Conservation (phyloP, 2,888 invertebrate species). For the Phymatocera aterrima region DNA sequence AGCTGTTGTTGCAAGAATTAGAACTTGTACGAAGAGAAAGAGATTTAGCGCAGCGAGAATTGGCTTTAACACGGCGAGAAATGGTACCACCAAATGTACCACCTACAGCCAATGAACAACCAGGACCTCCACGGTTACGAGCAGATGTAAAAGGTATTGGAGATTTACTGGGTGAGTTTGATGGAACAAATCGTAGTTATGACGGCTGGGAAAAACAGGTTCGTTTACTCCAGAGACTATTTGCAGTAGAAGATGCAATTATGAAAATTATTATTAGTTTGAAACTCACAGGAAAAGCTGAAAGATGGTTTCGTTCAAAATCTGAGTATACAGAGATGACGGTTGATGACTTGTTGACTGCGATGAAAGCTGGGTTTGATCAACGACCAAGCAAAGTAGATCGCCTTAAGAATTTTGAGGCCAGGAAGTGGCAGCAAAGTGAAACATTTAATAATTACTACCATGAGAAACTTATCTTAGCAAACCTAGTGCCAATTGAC, state of each 20-base stretch:
- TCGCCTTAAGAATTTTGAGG: conserved; percentile 47
- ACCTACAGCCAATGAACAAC: not conserved
- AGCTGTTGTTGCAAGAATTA: conserved; percentile 38
- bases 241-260: no score
- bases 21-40: conserved; percentile 46
- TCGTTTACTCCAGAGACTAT: not conserved
- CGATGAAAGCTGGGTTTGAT: conserved; percentile 47
- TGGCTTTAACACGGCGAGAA: conserved; percentile 39
- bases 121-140: conserved; percentile 29
- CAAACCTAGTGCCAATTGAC: conserved; percentile 48
- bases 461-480: conserved; percentile 51
- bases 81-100: not conserved
- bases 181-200: not conserved
- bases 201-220: not conserved
- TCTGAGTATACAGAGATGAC: conserved; percentile 45
- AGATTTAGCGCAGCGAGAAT: conserved; percentile 46
- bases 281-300: conserved; percentile 50
- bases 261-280: not conserved
- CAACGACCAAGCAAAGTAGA: conserved; percentile 42
- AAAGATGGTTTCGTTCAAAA: conserved; percentile 50
- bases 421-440: conserved; percentile 32
- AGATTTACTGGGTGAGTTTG: conserved; percentile 41
- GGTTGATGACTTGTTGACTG: conserved; percentile 44
- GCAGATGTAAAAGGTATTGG: conserved; percentile 47
- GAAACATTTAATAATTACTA: conserved; percentile 51